phyloP scores from a whole-genome alignment of 1,140 invertebrate species.

The Lepidurus packardi region DNA sequence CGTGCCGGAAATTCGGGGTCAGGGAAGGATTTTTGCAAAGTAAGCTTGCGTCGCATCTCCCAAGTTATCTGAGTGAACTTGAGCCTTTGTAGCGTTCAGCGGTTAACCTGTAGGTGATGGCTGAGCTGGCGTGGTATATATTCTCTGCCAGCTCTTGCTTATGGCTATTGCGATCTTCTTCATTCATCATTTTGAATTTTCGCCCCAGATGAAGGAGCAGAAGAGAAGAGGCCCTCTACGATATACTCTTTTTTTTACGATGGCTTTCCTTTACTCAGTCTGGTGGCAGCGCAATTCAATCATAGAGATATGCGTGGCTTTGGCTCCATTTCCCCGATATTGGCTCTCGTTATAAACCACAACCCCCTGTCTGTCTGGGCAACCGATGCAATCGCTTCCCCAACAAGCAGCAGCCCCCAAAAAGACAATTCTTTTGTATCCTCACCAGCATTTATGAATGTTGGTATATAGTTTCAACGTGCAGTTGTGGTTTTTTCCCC shows the following conservation, averaged over 20 bases:
- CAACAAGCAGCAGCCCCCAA: neutral
- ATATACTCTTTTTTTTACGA: conserved; percentile 20
- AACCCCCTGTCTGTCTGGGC: conserved; percentile 20
- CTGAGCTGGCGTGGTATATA: neutral
- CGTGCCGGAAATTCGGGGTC: neutral
- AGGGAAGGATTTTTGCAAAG: neutral
- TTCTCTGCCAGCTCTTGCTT: neutral
- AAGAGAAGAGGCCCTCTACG: neutral
- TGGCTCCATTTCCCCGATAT: conserved; percentile 17
- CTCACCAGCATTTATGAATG: conserved; percentile 2
- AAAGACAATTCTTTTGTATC: conserved; percentile 4
- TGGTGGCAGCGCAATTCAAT: conserved; percentile 17
- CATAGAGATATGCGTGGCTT: conserved; percentile 21
- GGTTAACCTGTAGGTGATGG: neutral
- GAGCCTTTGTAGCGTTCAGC: neutral
- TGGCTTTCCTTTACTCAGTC: conserved; percentile 18
- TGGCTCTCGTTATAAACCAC: conserved; percentile 21
- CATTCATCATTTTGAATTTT: neutral
- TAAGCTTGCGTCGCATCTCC: neutral
- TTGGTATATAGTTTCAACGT: neutral
- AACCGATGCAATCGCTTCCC: conserved; percentile 17
- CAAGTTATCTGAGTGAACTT: neutral
- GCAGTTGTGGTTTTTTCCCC: neutral
- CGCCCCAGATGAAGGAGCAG: neutral
- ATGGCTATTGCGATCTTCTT: neutral